Percentiles rank a stretch among this genome's conserved stretches.
Conservation (phyloP, 2,888 invertebrate species). For the Lithophane leautieri region DNA sequence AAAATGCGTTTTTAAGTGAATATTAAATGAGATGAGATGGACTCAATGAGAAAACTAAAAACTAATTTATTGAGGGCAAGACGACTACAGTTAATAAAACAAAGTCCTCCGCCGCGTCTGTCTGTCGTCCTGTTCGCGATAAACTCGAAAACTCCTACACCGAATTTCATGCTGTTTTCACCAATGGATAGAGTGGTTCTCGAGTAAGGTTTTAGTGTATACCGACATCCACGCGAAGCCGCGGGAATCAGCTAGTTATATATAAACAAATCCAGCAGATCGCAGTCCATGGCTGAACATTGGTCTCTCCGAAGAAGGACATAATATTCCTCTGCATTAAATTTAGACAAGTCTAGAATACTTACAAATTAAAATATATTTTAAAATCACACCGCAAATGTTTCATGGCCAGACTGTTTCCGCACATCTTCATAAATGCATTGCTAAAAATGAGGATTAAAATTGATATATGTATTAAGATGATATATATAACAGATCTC, state of each 20-base stretch:
- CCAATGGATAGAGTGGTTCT: too few relatives aligned
- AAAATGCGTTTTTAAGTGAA: too few relatives aligned
- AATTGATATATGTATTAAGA: neutral
- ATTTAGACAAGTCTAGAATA: neutral
- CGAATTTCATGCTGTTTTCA: too few relatives aligned
- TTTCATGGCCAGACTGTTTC: neutral
- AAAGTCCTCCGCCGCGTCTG: too few relatives aligned
- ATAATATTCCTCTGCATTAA: neutral
- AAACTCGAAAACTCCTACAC: too few relatives aligned
- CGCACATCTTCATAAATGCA: neutral
- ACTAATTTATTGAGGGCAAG: too few relatives aligned
- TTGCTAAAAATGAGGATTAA: neutral
- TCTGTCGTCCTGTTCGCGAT: too few relatives aligned
- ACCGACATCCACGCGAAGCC: too few relatives aligned
- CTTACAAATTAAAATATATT: neutral
- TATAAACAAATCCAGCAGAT: conserved; percentile 13
- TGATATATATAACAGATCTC: neutral
- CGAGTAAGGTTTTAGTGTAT: too few relatives aligned
- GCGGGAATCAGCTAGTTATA: too few relatives aligned
- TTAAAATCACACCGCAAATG: neutral
- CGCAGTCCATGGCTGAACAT: neutral
- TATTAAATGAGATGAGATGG: too few relatives aligned
- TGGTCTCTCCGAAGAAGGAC: neutral
- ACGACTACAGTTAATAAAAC: neutral
- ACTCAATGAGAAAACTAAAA: too few relatives aligned